Evolutionary conservation across 2,888 invertebrate species (phyloP).

Genomic region (Melinopterus prodromus): DNA sequence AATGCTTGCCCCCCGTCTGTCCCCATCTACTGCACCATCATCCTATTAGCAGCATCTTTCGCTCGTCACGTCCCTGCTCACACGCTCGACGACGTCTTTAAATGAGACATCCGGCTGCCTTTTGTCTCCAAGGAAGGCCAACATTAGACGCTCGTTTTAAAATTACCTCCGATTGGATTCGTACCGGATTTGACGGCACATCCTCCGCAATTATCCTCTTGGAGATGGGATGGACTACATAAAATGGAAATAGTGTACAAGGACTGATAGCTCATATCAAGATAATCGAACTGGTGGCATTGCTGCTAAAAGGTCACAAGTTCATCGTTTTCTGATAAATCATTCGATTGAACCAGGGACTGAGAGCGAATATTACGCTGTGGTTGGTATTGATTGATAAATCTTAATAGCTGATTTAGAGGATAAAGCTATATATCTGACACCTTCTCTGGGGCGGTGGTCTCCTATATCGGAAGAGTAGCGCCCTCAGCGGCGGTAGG

Average conservation of each 20-base stretch:
- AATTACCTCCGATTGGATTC: neutral
- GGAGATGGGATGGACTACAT: too few relatives aligned
- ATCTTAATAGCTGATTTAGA: too few relatives aligned
- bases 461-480: conserved; percentile 6
- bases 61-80: neutral
- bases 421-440: neutral
- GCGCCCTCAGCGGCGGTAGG: conserved; percentile 43
- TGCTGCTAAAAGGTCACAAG: too few relatives aligned
- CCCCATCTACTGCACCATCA: neutral
- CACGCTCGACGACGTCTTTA: neutral
- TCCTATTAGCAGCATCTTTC: neutral
- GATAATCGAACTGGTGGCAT: too few relatives aligned
- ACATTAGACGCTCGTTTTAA: neutral
- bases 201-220: too few relatives aligned
- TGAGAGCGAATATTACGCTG: too few relatives aligned
- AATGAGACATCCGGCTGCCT: neutral
- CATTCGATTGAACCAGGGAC: too few relatives aligned
- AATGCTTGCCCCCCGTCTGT: neutral
- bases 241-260: too few relatives aligned
- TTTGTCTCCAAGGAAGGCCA: neutral
- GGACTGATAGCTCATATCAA: too few relatives aligned
- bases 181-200: neutral
- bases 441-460: neutral
- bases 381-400: too few relatives aligned
- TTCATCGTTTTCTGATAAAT: too few relatives aligned